phyloP scores from a whole-genome alignment of 2,113 vertebrate genomes.

The Brienomyrus brachyistius region DNA sequence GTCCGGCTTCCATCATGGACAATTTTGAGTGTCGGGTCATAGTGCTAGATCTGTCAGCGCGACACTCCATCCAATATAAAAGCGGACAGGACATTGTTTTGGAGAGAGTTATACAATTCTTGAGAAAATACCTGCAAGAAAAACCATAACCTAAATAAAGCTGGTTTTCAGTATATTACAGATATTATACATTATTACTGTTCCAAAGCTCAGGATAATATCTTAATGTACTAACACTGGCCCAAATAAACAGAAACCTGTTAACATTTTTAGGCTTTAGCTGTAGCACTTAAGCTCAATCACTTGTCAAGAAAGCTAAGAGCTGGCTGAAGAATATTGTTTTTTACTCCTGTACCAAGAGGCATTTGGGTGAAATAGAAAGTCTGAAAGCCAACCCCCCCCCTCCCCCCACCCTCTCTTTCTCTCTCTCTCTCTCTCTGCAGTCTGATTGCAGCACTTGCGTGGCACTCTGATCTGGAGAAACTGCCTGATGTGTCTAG shows the following conservation, averaged over 20 bases:
- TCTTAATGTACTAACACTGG: background rate
- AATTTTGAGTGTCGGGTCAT: background rate
- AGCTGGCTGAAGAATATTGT: background rate
- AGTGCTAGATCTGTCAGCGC: background rate
- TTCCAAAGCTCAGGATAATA: background rate
- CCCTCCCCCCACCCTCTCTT: rapidly evolving
- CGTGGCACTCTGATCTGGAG: background rate
- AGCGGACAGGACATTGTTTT: background rate
- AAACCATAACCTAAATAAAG: background rate
- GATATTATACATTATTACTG: background rate
- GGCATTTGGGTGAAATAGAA: background rate
- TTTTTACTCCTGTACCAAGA: background rate
- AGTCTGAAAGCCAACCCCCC: background rate
- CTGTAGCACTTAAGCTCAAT: background rate
- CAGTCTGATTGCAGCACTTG: background rate
- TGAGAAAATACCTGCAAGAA: background rate
- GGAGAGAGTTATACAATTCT: background rate
- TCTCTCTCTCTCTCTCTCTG: background rate
- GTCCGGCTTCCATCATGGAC: background rate
- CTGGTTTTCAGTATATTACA: background rate
- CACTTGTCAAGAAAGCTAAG: background rate
- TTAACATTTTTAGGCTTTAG: background rate
- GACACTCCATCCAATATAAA: background rate
- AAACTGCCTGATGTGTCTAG: background rate
- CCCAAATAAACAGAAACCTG: background rate